Base-by-base conservation (phyloP, 2,113 vertebrate genomes). In the Equus quagga region DNA sequence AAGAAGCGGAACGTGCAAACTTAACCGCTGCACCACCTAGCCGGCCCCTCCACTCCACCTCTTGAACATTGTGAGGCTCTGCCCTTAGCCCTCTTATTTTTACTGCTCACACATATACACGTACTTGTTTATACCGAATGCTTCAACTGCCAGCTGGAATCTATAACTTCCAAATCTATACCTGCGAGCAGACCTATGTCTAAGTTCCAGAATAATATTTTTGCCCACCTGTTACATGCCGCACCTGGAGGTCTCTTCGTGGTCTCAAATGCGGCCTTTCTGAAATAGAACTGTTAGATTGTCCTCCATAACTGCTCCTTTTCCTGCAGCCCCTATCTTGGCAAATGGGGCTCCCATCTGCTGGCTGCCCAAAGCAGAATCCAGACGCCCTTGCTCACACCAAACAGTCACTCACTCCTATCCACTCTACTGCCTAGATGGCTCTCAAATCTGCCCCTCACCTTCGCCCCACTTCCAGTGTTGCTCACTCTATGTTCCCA, bases 341-440 rank as follows among this genome's bases (percentile, higher is more conserved):
- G 8, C 19, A 36, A 87, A 89, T 60, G 72, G 15, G 24, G 46
- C 33, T 19, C 12, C 1, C 65, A 18, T 54, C 8, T 51, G 6
- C n/a, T 5, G 70, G 12, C 15, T 14, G 21, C 33, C 10, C 24
- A 24, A 14, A 67, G 75, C 56, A 36, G 44, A 67, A 8, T 23
- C 56, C 5, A 5, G 49, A 28, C 46, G 4, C 5, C 24, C 26
- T 0, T 31, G 44, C 15, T 1, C 33, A 23, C 41, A 26, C 6
- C 0, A 2, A 44, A 28, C 0, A 44, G 62, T n/a, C 64, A 70
- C 23, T 62, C 46, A 6, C 23, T 54, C 56, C 76, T 31, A 17
- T 54, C 24, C 41, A 69, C 28, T 62, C 33, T 51, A 10, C 21
- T 44, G 46, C 26, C 65, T 54, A 28, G 11, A 28, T 0, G 51